Conservation (phyloP, 1,140 invertebrate species). For the Eupristina koningsbergeri region DNA sequence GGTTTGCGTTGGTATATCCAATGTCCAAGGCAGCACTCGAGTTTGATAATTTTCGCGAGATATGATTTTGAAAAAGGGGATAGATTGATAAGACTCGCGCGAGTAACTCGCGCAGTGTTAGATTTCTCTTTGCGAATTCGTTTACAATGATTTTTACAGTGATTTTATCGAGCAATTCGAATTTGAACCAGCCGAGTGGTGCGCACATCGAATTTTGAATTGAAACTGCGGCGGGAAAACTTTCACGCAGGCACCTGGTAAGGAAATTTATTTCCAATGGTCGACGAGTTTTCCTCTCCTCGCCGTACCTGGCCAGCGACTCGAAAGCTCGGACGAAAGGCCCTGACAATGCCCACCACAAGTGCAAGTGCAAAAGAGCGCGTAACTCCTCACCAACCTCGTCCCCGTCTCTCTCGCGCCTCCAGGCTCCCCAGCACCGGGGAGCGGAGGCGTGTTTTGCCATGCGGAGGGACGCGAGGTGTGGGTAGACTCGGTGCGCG, state of each 20-base stretch:
- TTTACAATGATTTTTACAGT: neutral
- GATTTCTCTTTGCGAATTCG: neutral
- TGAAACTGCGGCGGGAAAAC: too few species aligned
- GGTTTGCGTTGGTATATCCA: too few species aligned
- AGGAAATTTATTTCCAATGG: too few species aligned
- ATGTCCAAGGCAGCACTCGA: too few species aligned
- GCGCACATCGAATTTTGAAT: neutral
- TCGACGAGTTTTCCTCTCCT: too few species aligned
- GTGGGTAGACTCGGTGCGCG: constrained; percentile 36
- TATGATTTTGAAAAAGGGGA: too few species aligned
- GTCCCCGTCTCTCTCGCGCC: neutral
- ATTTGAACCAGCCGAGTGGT: neutral
- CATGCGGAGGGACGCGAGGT: neutral
- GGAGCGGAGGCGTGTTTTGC: constrained; percentile 35
- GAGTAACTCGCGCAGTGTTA: too few species aligned
- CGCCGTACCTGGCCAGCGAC: too few species aligned
- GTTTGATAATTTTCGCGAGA: too few species aligned
- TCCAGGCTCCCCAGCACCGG: neutral
- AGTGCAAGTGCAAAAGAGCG: constrained; percentile 19
- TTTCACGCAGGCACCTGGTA: too few species aligned
- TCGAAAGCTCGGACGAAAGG: neutral
- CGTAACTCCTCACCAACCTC: neutral
- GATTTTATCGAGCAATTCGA: neutral
- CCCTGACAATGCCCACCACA: too few species aligned
- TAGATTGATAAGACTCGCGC: too few species aligned